A percentile compares a stretch with the other conserved stretches of the same genome.
These are phyloP conservation scores for Nylanderia fulva DNA, from an alignment of 1,140 invertebrate species.

Conservation along the genomic window DNA sequence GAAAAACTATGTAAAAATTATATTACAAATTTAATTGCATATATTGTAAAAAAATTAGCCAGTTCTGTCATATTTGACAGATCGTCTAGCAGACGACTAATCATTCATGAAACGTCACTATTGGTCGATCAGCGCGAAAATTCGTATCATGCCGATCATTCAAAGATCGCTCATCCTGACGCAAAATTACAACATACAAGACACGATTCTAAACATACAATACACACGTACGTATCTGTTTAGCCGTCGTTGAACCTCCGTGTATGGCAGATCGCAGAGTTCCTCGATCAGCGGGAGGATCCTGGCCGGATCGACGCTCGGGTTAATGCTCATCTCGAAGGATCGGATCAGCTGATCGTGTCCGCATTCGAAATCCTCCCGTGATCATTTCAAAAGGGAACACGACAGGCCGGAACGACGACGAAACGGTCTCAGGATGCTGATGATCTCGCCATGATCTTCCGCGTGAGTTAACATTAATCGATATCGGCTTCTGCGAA, in stretches of 20 bases:
- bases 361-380: not conserved
- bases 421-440: not conserved
- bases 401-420: no score
- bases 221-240: conserved; percentile 80
- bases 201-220: conserved; percentile 14
- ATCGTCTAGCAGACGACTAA: conserved; percentile 3
- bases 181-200: no score
- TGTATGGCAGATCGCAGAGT: conserved; percentile 76
- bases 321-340: conserved; percentile 44
- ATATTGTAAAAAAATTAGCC: not conserved
- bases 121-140: not conserved
- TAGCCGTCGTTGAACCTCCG: conserved; percentile 76
- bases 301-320: conserved; percentile 35
- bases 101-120: not conserved
- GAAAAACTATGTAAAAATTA: no score
- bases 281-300: conserved; percentile 76
- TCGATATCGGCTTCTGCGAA: not conserved
- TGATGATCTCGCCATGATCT: not conserved
- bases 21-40: not conserved
- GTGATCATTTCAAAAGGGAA: conserved; percentile 1
- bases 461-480: conserved; percentile 5
- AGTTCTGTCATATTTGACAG: not conserved
- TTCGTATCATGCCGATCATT: not conserved
- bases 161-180: not conserved
- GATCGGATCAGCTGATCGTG: not conserved